Conservation (phyloP, 2,113 vertebrate species). For the Lates calcarifer region DNA sequence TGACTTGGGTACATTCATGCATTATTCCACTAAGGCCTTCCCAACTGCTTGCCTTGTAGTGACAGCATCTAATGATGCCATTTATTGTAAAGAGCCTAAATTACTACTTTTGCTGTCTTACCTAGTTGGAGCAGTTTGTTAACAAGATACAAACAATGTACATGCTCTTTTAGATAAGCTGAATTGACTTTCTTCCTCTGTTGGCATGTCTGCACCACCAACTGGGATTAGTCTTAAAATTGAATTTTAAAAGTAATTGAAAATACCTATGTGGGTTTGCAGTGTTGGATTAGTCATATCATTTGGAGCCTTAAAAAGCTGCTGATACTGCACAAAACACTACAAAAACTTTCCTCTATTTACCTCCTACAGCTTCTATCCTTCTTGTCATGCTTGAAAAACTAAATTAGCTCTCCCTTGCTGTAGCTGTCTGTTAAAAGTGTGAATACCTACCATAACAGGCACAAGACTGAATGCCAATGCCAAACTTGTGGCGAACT, state of each 20-base stretch:
- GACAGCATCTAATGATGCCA: neutral
- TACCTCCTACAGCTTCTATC: neutral
- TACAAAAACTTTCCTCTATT: neutral
- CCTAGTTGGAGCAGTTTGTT: neutral
- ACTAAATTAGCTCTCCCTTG: neutral
- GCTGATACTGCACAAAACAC: constrained; percentile 12
- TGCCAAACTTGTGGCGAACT: constrained; percentile 11
- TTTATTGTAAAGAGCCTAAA: neutral
- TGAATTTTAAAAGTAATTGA: neutral
- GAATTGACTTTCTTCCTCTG: too few species aligned
- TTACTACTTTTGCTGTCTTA: neutral
- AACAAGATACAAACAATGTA: neutral
- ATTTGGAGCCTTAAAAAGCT: neutral
- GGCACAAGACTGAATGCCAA: neutral
- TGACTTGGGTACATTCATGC: too few species aligned
- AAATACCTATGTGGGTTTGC: neutral
- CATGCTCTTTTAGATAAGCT: neutral
- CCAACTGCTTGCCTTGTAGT: too few species aligned
- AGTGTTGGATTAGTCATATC: constrained; percentile 8
- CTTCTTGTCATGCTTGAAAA: constrained; percentile 13
- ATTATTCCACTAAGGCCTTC: neutral
- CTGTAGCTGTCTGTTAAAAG: neutral
- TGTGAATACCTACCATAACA: too few species aligned
- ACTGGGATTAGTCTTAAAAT: neutral
- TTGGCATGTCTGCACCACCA: too few species aligned